A percentile compares a stretch with the other conserved stretches of the same genome.
Evolutionary conservation across 2,888 invertebrate genomes (phyloP).

Genomic region (Smittia aterrima): DNA sequence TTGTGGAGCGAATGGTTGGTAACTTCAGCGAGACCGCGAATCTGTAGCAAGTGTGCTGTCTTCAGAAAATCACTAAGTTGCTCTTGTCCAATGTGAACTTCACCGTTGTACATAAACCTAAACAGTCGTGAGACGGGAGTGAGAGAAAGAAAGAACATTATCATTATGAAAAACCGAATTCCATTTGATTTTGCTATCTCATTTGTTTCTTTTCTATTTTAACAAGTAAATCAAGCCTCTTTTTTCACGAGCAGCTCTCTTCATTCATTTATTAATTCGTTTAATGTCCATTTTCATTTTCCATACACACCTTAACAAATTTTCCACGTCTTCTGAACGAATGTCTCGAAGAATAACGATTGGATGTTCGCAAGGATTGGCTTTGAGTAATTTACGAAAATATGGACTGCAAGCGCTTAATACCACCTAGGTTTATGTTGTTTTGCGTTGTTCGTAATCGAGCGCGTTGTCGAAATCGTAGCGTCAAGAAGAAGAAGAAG

Average conservation of each 20-base stretch:
- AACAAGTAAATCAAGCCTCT: constrained; percentile 15
- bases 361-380: constrained; percentile 87
- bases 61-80: constrained; percentile 81
- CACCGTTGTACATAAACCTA: constrained; percentile 90
- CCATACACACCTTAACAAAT: constrained; percentile 67
- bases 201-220: not conserved
- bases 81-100: constrained; percentile 85
- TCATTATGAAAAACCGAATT: not conserved
- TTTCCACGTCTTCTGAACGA: constrained; percentile 81
- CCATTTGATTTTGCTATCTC: not conserved
- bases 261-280: constrained; percentile 32
- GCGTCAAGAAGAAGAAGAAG: constrained; percentile 42
- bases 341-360: constrained; percentile 85
- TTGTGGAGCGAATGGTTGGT: constrained; percentile 54
- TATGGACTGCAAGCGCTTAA: constrained; percentile 92
- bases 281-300: constrained; percentile 38
- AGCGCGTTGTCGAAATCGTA: not conserved
- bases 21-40: constrained; percentile 82
- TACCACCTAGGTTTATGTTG: constrained; percentile 59
- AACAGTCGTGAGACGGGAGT: no score
- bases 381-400: constrained; percentile 82
- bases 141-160: not conserved
- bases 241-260: not conserved
- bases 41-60: constrained; percentile 84
- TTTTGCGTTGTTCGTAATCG: not conserved